Base-by-base conservation (phyloP, 2,888 invertebrate species). In the Frankliniella intonsa region DNA sequence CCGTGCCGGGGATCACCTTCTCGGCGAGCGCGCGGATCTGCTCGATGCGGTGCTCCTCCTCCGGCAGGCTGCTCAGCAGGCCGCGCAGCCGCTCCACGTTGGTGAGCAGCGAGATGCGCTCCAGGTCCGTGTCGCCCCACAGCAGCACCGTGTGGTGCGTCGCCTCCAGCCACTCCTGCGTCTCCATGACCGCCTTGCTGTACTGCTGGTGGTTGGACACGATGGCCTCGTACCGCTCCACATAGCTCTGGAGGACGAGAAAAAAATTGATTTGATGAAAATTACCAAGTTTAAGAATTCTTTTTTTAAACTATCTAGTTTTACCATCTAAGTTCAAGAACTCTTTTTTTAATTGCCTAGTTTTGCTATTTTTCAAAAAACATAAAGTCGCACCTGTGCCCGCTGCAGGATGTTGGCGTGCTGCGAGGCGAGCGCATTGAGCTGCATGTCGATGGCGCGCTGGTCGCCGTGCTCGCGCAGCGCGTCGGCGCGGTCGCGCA, bases 171-270 rank as follows among this genome's bases (percentile, higher is more conserved):
- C 96, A 97, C 87, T 96, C 96, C 86, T 94, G 94, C 0, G 94
- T 91, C 84, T 96, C 96, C 89, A 94, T 92, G 0, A 96, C 94
- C 25, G 95, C 94, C 88, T 95, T 95, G 84, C 93, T 94, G 87
- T 96, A 97, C 85, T 94, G 94, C 85, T 96, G 95, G 87, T 97
- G 97, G 85, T 95, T 94, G 86, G 93, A 94, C 0, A 97, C 97
- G 85, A 96, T 95, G 0, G 91, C 93, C 89, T 97, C 97, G 86
- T 97, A 97, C 84, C 92, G 92, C 86, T 95, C 95, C 0, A 96
- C 95, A 86, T 93, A 96, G 17, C 90, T 90, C 86, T 87, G 84
- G n/a, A 83, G 84, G 82, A 82, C 22, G 82, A 80, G 83, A 81
- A 80, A 19, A 69, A 69, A 22, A 82, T 25, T 50, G 55, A 19